phyloP scores from a whole-genome alignment of 2,113 vertebrate genomes.

The Anoplopoma fimbria region DNA sequence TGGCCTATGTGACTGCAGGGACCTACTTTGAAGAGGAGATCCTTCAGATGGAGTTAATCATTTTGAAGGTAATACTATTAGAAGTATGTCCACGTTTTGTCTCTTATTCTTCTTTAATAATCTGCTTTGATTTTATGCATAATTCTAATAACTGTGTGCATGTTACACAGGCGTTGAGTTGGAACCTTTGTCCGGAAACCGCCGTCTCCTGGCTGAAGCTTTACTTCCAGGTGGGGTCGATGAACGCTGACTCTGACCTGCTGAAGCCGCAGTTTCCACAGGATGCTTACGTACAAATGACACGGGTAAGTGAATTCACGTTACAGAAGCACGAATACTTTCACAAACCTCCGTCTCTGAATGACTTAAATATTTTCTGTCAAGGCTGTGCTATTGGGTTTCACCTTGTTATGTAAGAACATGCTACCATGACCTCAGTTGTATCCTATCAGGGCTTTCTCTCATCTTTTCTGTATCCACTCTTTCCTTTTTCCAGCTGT shows the following conservation, averaged over 20 bases:
- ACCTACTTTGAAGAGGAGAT: conserved; percentile 92
- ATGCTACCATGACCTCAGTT: too few species aligned
- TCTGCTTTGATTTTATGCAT: neutral
- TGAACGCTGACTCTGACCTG: conserved; percentile 84
- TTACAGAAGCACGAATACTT: neutral
- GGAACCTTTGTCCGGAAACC: conserved; percentile 91
- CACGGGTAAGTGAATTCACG: conserved; percentile 81
- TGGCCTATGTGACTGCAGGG: conserved; percentile 92
- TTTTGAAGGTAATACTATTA: conserved; percentile 86
- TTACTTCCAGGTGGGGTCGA: conserved; percentile 90
- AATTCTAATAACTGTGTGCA: rapidly evolving
- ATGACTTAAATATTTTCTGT: neutral
- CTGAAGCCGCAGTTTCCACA: conserved; percentile 92
- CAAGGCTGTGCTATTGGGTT: neutral
- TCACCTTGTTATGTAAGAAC: neutral
- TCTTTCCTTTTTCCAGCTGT: conserved; percentile 81
- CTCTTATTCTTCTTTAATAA: neutral
- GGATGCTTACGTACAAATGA: conserved; percentile 89
- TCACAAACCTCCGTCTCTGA: too few species aligned
- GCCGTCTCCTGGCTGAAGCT: conserved; percentile 92
- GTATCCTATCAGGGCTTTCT: neutral
- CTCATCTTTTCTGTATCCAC: neutral
- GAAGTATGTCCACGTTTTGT: rapidly evolving
- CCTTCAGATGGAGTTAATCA: conserved; percentile 91
- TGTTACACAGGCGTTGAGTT: conserved; percentile 87